phyloP scores from a whole-genome alignment of 2,113 vertebrate genomes.

The Austrofundulus limnaeus region DNA sequence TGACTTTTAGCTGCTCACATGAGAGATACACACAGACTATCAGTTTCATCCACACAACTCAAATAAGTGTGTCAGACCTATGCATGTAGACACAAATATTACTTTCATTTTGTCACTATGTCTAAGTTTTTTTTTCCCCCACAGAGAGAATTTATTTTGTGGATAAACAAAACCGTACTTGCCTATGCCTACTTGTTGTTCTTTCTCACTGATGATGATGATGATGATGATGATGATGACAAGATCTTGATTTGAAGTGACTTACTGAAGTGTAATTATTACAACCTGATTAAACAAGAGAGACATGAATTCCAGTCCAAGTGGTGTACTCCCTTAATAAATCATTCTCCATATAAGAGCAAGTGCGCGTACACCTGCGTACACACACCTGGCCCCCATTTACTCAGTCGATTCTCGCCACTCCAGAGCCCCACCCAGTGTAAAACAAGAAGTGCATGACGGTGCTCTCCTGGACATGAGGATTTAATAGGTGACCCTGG shows the following conservation, averaged over 20 bases:
- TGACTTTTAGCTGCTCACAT: constrained; percentile 67
- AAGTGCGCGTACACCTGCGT: constrained; percentile 28
- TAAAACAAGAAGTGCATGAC: constrained; percentile 69
- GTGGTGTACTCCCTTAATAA: constrained; percentile 48
- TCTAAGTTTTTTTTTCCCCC: background rate
- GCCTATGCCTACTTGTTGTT: background rate
- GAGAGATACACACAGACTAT: constrained; percentile 41
- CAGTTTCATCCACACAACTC: constrained; percentile 7
- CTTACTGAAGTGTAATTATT: constrained; percentile 30
- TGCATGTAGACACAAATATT: background rate
- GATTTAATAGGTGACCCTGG: constrained; percentile 82
- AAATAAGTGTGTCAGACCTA: background rate
- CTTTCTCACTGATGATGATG: background rate
- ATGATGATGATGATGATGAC: constrained; percentile 4
- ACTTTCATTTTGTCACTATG: background rate
- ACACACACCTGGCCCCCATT: constrained; percentile 53
- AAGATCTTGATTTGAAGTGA: constrained; percentile 5
- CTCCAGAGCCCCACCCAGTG: constrained; percentile 64
- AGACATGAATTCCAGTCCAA: constrained; percentile 24
- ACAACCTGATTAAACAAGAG: constrained; percentile 31
- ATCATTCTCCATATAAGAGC: constrained; percentile 43
- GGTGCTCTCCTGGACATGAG: constrained; percentile 71
- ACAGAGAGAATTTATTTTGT: background rate
- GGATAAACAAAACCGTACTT: too few relatives aligned
- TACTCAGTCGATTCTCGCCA: constrained; percentile 39